phyloP scores from a whole-genome alignment of 2,113 vertebrate genomes.

The Sialia sialis region DNA sequence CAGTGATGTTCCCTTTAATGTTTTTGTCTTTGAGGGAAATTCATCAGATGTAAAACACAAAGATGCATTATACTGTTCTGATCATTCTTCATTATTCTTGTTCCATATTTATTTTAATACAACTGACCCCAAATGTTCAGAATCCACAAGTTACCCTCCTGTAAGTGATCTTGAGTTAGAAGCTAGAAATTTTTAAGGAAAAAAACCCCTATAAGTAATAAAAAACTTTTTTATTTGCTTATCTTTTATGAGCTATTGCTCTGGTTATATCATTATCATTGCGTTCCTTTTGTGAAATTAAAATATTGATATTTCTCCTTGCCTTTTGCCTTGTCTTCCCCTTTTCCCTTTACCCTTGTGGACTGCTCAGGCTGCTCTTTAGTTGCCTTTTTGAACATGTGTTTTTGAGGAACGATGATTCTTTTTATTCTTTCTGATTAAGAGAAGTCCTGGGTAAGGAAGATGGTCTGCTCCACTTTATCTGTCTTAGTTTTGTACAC shows the following conservation, averaged over 20 bases:
- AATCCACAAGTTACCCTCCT: neutral
- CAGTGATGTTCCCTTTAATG: neutral
- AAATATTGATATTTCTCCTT: neutral
- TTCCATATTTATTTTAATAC: neutral
- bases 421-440: neutral
- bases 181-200: neutral
- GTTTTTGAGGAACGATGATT: neutral
- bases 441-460: neutral
- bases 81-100: neutral
- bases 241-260: neutral
- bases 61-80: neutral
- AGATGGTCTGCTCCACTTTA: neutral
- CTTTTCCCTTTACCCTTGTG: neutral
- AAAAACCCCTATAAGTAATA: neutral
- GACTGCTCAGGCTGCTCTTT: neutral
- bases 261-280: neutral
- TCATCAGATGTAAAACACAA: neutral
- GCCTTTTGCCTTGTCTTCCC: neutral
- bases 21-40: neutral
- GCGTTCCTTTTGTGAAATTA: neutral
- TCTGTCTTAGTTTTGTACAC: neutral
- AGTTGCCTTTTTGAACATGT: neutral
- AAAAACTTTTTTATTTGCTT: neutral
- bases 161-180: neutral
- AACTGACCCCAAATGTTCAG: neutral